phyloP scores from a whole-genome alignment of 2,797 vertebrate species.

The Cynopterus sphinx region DNA sequence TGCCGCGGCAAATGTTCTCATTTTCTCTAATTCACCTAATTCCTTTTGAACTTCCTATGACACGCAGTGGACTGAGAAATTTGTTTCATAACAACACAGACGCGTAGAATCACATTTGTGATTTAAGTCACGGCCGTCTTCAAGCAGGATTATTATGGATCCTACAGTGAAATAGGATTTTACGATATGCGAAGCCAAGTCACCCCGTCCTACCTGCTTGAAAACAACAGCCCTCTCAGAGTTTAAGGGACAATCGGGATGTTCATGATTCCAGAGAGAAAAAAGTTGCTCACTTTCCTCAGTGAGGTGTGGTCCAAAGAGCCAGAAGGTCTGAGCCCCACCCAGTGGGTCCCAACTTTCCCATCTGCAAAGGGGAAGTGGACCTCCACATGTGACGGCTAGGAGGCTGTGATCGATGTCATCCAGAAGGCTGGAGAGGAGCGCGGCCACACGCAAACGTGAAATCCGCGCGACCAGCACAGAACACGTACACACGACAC shows the following conservation, averaged over 20 bases:
- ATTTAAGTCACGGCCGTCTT: background rate
- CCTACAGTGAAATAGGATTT: background rate
- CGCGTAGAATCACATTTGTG: background rate
- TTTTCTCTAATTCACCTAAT: slow-evolving; percentile 13
- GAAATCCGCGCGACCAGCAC: background rate
- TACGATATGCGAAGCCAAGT: background rate
- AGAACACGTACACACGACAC: background rate
- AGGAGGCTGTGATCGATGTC: background rate
- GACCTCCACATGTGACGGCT: background rate
- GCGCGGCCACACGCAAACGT: background rate
- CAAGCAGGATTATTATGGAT: background rate
- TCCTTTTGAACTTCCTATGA: background rate
- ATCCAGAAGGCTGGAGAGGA: background rate
- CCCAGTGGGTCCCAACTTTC: background rate
- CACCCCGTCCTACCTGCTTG: background rate
- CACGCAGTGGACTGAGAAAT: background rate
- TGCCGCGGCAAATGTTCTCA: background rate
- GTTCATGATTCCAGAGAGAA: background rate
- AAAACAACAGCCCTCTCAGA: background rate
- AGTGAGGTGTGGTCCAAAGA: background rate
- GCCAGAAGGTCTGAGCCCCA: slow-evolving; percentile 36
- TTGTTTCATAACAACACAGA: background rate
- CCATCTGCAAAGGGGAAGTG: background rate
- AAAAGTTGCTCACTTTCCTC: background rate
- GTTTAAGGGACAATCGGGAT: background rate